Evolutionary conservation across 2,888 invertebrate genomes (phyloP), one percentile per base, ranked within the genome.

Genomic region (Stenichneumon culpator): DNA sequence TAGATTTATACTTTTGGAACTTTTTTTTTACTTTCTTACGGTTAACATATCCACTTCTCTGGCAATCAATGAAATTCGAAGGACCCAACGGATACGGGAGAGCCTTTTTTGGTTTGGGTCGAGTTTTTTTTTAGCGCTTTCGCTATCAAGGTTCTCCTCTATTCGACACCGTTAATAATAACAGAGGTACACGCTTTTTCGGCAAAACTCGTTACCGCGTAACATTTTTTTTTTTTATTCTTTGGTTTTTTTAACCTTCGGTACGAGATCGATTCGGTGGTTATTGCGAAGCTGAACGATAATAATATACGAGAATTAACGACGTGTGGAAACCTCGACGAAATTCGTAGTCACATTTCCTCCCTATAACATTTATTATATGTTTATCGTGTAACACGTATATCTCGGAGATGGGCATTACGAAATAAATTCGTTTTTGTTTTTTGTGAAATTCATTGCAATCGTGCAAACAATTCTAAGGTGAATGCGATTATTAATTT

Each of bases 341-440:
- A 70, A 70, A 36, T 28, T 36, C 19, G 19, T 25, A n/a, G 22
- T 47, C 25, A 47, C 65, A 65, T 57, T 36, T 22, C 22, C 14
- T 68, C 65, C 36, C 32, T 78, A 73, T 68, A 78, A 82, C 82
- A 82, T 78, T 82, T 78, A 82, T 72, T 77, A 77, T 82, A 82
- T 63, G 32, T 60, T 73, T 81, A 69, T 75, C 36, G 67, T 65
- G 50, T 47, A 82, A 82, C 69, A 77, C 70, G 28, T 77, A 82
- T 54, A 70, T 63, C 25, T 73, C 25, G 47, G 47, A 74, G 60
- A 74, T 63, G 19, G 60, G 60, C 47, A 9, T 47, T 63, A 4
- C 2, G 28, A 60, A 28, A 47, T 32, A 25, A 52, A 22, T 52
- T n/a, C 5, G 60, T 44, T 73, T 60, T 54, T 6, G 22, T 44